phyloP scores from a whole-genome alignment of 2,888 invertebrate genomes.

The Lissonota sp. region DNA sequence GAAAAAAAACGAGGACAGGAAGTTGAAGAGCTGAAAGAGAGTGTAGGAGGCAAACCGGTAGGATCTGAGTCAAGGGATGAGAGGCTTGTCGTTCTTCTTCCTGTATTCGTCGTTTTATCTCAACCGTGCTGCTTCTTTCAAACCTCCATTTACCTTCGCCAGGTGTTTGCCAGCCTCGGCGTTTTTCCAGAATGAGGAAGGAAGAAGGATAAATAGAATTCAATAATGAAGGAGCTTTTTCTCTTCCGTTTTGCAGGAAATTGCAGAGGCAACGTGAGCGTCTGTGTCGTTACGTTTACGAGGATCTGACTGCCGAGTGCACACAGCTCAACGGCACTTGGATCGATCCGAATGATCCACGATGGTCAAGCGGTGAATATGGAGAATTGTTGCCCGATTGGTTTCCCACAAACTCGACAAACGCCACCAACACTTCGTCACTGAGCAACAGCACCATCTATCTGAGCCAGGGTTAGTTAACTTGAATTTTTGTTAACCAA shows the following conservation, averaged over 20 bases:
- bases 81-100: conserved; percentile 18
- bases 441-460: conserved; percentile 70
- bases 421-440: conserved; percentile 75
- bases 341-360: conserved; percentile 80
- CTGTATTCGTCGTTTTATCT: conserved; percentile 18
- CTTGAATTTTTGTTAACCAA: not conserved
- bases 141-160: not conserved
- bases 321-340: conserved; percentile 85
- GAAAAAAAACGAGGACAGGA: conserved; percentile 48
- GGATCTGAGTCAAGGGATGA: conserved; percentile 20
- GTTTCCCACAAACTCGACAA: conserved; percentile 77
- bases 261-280: conserved; percentile 90
- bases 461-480: conserved; percentile 55
- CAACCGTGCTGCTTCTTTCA: conserved; percentile 11
- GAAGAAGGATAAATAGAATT: not conserved
- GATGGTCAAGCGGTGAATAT: conserved; percentile 83
- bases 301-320: conserved; percentile 87
- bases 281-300: conserved; percentile 88
- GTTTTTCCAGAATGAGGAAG: not conserved
- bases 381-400: conserved; percentile 80
- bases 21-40: conserved; percentile 28
- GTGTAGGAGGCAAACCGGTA: conserved; percentile 37
- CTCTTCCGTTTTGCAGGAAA: conserved; percentile 86
- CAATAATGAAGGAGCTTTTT: conserved; percentile 51
- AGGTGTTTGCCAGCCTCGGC: not conserved